Conservation (phyloP, 2,113 vertebrate genomes). For the Oreochromis tanganicae region DNA sequence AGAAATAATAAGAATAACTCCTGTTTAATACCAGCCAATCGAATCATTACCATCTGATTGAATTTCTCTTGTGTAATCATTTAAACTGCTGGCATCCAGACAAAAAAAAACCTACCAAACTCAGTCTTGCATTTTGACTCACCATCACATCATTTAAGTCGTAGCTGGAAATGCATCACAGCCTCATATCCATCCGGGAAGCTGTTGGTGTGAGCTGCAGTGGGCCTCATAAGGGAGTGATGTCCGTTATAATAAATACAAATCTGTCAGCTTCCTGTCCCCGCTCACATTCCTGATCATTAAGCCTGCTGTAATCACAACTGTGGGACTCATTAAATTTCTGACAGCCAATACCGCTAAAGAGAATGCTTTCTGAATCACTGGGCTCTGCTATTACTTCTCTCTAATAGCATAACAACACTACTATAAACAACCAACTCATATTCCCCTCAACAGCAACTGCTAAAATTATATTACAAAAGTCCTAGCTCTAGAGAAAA, state of each 20-base stretch:
- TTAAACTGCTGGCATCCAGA: background rate
- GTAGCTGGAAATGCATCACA: conserved; percentile 1
- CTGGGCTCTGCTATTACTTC: conserved; percentile 59
- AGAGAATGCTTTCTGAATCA: conserved; percentile 61
- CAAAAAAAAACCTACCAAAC: conserved; percentile 3
- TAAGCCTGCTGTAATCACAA: conserved; percentile 63
- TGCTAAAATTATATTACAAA: conserved; percentile 26
- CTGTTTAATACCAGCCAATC: conserved; percentile 2
- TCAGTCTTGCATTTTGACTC: background rate
- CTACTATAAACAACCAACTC: conserved; percentile 40
- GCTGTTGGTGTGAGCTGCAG: background rate
- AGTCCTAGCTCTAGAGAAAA: conserved; percentile 4
- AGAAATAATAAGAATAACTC: background rate
- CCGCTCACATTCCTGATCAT: conserved; percentile 52
- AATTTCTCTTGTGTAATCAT: background rate
- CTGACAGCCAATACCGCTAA: conserved; percentile 49
- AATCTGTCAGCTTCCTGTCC: conserved; percentile 58
- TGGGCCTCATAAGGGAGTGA: conserved; percentile 22
- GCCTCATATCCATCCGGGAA: conserved; percentile 10
- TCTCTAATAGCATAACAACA: conserved; percentile 45
- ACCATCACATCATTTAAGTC: conserved; percentile 5
- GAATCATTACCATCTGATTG: background rate
- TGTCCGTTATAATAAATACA: conserved; percentile 59
- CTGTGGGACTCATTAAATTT: conserved; percentile 68
- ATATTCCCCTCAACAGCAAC: conserved; percentile 12